Base-by-base conservation (phyloP, 2,797 vertebrate genomes). In the Typhlichthys subterraneus region DNA sequence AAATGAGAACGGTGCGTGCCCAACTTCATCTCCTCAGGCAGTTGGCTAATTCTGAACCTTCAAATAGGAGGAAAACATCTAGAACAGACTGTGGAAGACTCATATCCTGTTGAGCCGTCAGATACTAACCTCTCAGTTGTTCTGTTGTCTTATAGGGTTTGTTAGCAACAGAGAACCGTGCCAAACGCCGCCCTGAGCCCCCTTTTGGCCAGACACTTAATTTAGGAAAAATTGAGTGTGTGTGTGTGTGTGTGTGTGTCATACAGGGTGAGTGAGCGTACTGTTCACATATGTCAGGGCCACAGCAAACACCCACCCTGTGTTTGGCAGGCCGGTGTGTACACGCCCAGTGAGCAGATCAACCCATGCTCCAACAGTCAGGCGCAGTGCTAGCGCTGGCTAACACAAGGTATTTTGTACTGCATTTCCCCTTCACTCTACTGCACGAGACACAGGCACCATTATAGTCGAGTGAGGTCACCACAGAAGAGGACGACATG, bases 281-380 rank as follows among this genome's bases (percentile, higher is more conserved):
- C 72, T 66, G 63, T 12, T 23, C 23, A 60, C 45, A 69, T 82
- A 76, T 81, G 82, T 76, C 72, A 70, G 69, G 68, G 81, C 67
- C 65, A 42, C 75, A 70, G 83, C 85, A 87, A 79, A 79, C 84
- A 75, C 87, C 86, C 89, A 80, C 87, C 70, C 78, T 74, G 78
- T 71, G 54, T 58, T 61, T 80, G 76, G 85, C 81, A 78, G 73
- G 70, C 23, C 31, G 73, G 57, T 61, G 83, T 15, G 81, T 80
- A 76, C 82, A 90, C 88, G 70, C 89, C 89, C 87, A 74, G 57
- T 88, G 89, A 89, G 76, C 69, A 66, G 81, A 87, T 83, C 73
- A 7, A 1, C 47, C 13, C 53, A 5, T 52, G 46, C 57, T 84
- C 74, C 76, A 81, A 75, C 65, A 61, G 54, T 54, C 69, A 61